Conservation (phyloP, 2,113 vertebrate genomes). For the Oxyruncus cristatus region DNA sequence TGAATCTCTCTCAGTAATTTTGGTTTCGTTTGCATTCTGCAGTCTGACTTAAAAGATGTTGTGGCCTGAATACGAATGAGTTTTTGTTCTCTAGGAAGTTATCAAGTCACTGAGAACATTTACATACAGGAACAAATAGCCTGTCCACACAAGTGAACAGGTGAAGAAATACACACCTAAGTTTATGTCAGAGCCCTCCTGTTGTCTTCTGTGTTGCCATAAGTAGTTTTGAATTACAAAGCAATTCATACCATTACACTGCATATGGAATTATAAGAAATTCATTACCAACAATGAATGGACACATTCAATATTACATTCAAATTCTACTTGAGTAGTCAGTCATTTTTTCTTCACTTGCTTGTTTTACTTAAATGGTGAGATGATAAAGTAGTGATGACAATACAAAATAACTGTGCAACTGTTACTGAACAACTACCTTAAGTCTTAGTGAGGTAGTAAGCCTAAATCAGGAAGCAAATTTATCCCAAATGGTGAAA, state of each 20-base stretch:
- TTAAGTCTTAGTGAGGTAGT: background rate
- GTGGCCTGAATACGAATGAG: background rate
- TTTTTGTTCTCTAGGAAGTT: background rate
- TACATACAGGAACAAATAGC: background rate
- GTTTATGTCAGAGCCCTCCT: background rate
- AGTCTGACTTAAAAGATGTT: background rate
- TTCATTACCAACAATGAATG: background rate
- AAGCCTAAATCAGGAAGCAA: background rate
- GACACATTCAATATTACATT: background rate
- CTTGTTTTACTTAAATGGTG: background rate
- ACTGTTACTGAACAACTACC: background rate
- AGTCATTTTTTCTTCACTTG: background rate
- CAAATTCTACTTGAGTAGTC: background rate
- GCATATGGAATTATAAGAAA: background rate
- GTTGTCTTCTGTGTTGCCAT: background rate
- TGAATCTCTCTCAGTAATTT: background rate
- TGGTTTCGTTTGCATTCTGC: background rate
- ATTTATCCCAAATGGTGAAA: background rate
- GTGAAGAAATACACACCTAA: background rate
- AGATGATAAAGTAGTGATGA: background rate
- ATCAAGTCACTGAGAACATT: background rate
- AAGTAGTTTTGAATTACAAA: background rate
- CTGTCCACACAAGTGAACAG: background rate
- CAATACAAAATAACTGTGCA: background rate
- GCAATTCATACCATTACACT: background rate